phyloP scores from a whole-genome alignment of 1,140 invertebrate species.

The Zaprionus davidi region DNA sequence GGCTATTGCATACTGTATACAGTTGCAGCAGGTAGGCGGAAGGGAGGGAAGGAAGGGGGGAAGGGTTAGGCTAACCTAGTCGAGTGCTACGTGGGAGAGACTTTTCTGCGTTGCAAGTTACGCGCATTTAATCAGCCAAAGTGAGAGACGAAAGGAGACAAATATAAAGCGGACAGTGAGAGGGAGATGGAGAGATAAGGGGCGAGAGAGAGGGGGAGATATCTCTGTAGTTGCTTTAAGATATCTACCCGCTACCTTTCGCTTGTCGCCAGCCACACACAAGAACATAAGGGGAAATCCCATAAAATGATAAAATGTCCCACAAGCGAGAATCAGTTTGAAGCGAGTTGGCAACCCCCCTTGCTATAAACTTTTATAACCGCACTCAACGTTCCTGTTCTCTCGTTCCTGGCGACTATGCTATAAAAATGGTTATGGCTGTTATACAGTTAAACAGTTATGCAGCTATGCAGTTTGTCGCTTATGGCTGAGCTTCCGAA shows the following conservation, averaged over 20 bases:
- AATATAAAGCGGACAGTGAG: not conserved
- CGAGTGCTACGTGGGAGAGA: not conserved
- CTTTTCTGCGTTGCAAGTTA: slow-evolving; percentile 8
- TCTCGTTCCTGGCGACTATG: not conserved
- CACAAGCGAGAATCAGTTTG: slow-evolving; percentile 1
- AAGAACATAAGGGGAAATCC: not conserved
- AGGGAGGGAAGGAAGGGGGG: not conserved
- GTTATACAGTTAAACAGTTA: slow-evolving; percentile 1
- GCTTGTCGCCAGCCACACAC: not conserved
- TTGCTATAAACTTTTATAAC: slow-evolving; percentile 5
- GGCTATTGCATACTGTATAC: not conserved
- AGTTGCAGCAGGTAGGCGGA: not conserved
- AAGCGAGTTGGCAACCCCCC: not conserved
- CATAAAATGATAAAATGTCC: slow-evolving; percentile 7
- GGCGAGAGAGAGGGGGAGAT: not conserved
- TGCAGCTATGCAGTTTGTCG: not conserved
- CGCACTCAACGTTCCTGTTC: not conserved
- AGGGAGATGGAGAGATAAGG: not conserved
- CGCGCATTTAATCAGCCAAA: slow-evolving; percentile 14
- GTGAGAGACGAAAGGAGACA: not conserved
- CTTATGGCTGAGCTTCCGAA: slow-evolving; percentile 2
- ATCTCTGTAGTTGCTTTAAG: not conserved
- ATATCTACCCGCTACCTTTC: not conserved
- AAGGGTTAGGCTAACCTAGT: not conserved
- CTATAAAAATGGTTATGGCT: slow-evolving; percentile 1